Evolutionary conservation across 2,888 invertebrate species (phyloP), one percentile per base, ranked within the genome.

Genomic region (Eumerus sabulonum): DNA sequence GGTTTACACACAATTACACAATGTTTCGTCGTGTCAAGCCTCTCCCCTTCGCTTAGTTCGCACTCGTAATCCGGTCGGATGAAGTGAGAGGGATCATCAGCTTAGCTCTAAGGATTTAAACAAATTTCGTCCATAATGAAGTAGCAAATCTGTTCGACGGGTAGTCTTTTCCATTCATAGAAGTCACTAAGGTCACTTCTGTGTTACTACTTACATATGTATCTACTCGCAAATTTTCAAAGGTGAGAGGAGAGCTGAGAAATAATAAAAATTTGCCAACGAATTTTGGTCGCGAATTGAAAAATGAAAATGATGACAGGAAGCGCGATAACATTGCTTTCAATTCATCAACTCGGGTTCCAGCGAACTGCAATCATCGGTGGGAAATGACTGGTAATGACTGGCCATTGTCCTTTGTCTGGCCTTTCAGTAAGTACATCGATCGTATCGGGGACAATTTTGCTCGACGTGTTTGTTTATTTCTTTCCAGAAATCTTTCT

Each of bases 1-100:
- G 68, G 72, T 82, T 83, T 82, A 83, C 83, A 83, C 82, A 82
- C 83, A 83, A 83, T 83, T 83, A 77, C 83, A 83, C 83, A 83
- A 83, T 76, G 67, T 72, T 44, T 45, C 66, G 47, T 45, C 42
- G 45, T 50, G 64, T 66, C 27, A 27, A 7, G 27, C 27, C 27
- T 27, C 51, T 59, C 19, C 51, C 67, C 60, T 57, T 81, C 2
- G n/a, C n/a, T 36, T 36, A 9, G 36, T 36, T 9, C 36, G 47
- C 60, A 17, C 27, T 27, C 19, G 57, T 72, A 72, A 77, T 73
- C 73, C 68, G 18, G 51, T 63, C 27, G 13, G 68, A 64, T 50
- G 60, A 70, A 64, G 60, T 74, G 79, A 73, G 74, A 79, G 64
- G 59, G 79, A 79, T 79, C 68, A 70, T 74, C 79, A 48, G 79